A percentile compares a stretch with the other conserved stretches of the same genome.
phyloP scores from a whole-genome alignment of 2,113 vertebrate species.

The Brevimyrus niger region DNA sequence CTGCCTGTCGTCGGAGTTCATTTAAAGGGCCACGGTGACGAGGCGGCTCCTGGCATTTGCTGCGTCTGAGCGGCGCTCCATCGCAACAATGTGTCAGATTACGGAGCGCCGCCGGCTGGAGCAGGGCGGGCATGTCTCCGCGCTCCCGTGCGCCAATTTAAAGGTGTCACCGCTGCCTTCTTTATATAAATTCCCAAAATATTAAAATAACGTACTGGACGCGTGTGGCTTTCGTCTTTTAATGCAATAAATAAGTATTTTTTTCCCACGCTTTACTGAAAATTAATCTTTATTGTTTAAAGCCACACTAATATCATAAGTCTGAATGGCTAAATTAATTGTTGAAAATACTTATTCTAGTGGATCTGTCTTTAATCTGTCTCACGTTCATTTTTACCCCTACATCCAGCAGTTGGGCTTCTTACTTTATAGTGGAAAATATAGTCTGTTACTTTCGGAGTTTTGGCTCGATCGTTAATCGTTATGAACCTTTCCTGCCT shows the following conservation, averaged over 20 bases:
- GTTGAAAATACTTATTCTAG: not conserved
- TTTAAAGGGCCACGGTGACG: not conserved
- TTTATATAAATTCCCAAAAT: not conserved
- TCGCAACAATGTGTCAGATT: conserved; percentile 3
- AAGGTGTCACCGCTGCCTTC: not conserved
- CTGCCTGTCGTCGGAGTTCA: not conserved
- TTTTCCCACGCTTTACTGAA: not conserved
- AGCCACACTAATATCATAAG: not conserved
- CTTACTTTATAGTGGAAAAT: not conserved
- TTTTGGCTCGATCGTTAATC: not conserved
- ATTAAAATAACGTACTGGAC: not conserved
- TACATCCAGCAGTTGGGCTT: not conserved
- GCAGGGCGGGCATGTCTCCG: not conserved
- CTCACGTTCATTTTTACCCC: not conserved
- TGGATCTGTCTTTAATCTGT: not conserved
- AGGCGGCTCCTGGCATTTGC: not conserved
- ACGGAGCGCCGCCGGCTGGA: not conserved
- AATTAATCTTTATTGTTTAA: not conserved
- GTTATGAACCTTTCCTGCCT: not conserved
- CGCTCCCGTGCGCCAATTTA: not conserved
- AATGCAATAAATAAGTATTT: not conserved
- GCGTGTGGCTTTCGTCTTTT: not conserved
- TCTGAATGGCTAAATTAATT: not conserved
- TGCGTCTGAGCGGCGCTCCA: conserved; percentile 1
- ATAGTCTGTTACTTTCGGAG: not conserved